Percentiles rank a stretch among this genome's conserved stretches.
Conservation (phyloP, 2,797 vertebrate species). For the Cynopterus sphinx region DNA sequence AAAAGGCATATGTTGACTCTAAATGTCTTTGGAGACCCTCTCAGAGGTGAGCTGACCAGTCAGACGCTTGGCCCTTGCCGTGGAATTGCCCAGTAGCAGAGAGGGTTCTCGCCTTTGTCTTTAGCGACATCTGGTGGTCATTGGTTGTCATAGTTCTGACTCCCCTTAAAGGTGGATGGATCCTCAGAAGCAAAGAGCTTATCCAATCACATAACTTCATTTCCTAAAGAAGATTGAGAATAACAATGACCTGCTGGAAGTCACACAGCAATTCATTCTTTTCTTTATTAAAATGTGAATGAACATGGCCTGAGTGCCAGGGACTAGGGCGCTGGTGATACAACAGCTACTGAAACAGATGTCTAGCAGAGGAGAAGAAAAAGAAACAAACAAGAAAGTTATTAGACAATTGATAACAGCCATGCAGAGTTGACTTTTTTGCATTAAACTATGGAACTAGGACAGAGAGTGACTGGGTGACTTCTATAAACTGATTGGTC, state of each 20-base stretch:
- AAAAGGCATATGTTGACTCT: not conserved
- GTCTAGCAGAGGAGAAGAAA: not conserved
- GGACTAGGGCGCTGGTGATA: not conserved
- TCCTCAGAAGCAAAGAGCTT: not conserved
- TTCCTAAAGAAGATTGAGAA: not conserved
- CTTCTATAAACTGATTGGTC: not conserved
- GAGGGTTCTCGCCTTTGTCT: not conserved
- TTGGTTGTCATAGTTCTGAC: not conserved
- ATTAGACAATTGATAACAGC: not conserved
- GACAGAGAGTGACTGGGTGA: not conserved
- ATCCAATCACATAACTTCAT: not conserved
- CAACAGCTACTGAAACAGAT: not conserved
- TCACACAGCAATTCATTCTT: not conserved
- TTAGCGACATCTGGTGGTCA: constrained; percentile 59
- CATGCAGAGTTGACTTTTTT: no score
- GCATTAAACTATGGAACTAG: not conserved
- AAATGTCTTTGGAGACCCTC: not conserved
- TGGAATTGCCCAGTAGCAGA: fast-evolving
- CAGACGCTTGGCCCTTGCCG: fast-evolving
- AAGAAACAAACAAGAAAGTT: not conserved
- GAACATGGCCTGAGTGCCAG: fast-evolving
- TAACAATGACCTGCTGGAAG: not conserved
- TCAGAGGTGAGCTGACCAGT: not conserved
- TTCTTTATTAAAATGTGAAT: not conserved
- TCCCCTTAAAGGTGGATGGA: not conserved